phyloP scores from a whole-genome alignment of 2,888 invertebrate genomes.

The Tenthredo livida region DNA sequence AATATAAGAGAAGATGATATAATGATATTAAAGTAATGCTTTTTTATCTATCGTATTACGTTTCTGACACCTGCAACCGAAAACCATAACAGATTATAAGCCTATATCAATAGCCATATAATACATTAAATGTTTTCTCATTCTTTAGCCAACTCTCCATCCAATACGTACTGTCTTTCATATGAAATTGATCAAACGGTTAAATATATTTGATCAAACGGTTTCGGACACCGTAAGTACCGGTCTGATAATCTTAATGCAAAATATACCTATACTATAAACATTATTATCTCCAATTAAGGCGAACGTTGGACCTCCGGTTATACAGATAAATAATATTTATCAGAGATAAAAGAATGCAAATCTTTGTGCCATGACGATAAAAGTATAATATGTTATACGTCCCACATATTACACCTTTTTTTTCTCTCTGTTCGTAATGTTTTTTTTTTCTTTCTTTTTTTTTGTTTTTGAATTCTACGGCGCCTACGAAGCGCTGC shows the following conservation, averaged over 20 bases:
- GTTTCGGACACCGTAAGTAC: neutral
- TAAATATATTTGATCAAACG: neutral
- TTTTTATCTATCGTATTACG: constrained; percentile 16
- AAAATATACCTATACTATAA: neutral
- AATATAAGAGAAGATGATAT: neutral
- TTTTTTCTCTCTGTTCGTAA: neutral
- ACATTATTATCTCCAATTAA: neutral
- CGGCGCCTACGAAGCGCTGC: neutral
- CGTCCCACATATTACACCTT: neutral
- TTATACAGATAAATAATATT: neutral
- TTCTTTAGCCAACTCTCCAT: neutral
- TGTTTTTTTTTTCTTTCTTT: too few species aligned
- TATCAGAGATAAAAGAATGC: neutral
- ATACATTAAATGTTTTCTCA: constrained; percentile 22
- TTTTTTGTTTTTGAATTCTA: neutral
- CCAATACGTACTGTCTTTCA: neutral
- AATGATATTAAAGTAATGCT: neutral
- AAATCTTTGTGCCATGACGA: neutral
- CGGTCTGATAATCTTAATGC: neutral
- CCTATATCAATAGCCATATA: neutral
- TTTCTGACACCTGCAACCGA: constrained; percentile 1
- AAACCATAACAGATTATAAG: constrained; percentile 12
- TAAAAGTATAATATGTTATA: constrained; percentile 7
- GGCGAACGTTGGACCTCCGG: neutral
- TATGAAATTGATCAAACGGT: constrained; percentile 7